These are phyloP conservation scores for Dyspetes luteomarginatus DNA, from an alignment of 2,888 invertebrate species.

Conservation along the genomic window DNA sequence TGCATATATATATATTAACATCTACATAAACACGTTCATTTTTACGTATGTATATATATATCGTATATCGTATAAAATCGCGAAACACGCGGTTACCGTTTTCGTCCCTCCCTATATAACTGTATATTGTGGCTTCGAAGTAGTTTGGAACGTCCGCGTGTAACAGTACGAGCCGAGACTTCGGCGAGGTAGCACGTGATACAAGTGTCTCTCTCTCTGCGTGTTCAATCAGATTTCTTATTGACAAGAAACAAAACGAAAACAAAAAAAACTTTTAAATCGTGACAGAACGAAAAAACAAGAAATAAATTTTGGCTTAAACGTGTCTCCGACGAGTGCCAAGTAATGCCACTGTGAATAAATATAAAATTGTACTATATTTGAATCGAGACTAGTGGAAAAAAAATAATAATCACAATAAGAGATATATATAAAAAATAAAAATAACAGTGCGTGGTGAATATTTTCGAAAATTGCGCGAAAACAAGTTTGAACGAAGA, in stretches of 20 bases:
- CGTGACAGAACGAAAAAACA: neutral
- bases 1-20: conserved; percentile 26
- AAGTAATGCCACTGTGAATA: neutral
- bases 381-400: neutral
- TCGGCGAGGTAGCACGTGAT: conserved; percentile 53
- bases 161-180: conserved; percentile 61
- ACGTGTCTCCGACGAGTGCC: neutral
- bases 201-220: neutral
- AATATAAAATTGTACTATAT: neutral
- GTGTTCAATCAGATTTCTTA: neutral
- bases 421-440: too few species aligned
- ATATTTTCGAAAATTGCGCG: neutral
- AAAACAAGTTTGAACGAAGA: neutral
- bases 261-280: too few species aligned
- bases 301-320: neutral
- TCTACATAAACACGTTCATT: too few species aligned
- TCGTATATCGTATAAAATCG: too few species aligned
- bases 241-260: neutral
- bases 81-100: conserved; percentile 23
- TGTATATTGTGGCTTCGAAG: neutral
- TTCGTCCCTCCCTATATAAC: neutral
- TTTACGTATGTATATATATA: too few species aligned
- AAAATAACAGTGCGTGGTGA: too few species aligned
- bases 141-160: conserved; percentile 53
- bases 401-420: too few species aligned